phyloP scores from a whole-genome alignment of 2,113 vertebrate species.

The Anolis carolinensis region DNA sequence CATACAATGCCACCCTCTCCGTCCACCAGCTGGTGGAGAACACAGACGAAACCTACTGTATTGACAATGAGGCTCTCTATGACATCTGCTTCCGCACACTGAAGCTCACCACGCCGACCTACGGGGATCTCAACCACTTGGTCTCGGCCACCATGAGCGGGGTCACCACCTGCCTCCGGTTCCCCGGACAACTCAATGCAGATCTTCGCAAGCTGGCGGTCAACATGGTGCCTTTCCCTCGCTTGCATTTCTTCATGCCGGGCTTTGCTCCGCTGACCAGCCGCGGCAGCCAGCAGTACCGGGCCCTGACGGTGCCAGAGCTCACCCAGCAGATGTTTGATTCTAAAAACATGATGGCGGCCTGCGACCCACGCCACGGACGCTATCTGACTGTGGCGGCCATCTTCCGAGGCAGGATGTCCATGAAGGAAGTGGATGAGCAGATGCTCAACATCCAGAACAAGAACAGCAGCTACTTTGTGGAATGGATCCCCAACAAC shows the following conservation, averaged over 20 bases:
- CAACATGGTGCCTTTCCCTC: slow-evolving; percentile 82
- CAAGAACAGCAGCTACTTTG: slow-evolving; percentile 84
- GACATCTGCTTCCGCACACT: slow-evolving; percentile 82
- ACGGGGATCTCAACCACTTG: slow-evolving; percentile 80
- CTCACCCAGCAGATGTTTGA: slow-evolving; percentile 84
- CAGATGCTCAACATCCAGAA: slow-evolving; percentile 85
- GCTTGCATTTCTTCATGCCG: slow-evolving; percentile 84
- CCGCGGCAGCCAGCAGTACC: slow-evolving; percentile 80
- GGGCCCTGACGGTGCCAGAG: slow-evolving; percentile 69
- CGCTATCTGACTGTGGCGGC: slow-evolving; percentile 83
- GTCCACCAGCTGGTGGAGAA: slow-evolving; percentile 82
- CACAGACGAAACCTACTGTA: slow-evolving; percentile 79
- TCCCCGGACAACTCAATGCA: slow-evolving; percentile 79
- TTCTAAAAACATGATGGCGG: slow-evolving; percentile 85
- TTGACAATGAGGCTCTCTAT: slow-evolving; percentile 64
- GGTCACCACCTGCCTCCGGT: slow-evolving; percentile 80
- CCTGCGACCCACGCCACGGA: slow-evolving; percentile 81
- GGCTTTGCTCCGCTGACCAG: slow-evolving; percentile 80
- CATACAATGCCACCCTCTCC: slow-evolving; percentile 81
- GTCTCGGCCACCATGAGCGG: slow-evolving; percentile 81
- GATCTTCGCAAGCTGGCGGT: slow-evolving; percentile 80
- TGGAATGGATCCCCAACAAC: slow-evolving; percentile 82
- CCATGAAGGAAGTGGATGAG: slow-evolving; percentile 85
- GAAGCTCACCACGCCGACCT: slow-evolving; percentile 78
- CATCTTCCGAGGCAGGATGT: slow-evolving; percentile 82